Evolutionary conservation across 2,888 invertebrate species (phyloP).

Genomic region (Chorisops tibialis): DNA sequence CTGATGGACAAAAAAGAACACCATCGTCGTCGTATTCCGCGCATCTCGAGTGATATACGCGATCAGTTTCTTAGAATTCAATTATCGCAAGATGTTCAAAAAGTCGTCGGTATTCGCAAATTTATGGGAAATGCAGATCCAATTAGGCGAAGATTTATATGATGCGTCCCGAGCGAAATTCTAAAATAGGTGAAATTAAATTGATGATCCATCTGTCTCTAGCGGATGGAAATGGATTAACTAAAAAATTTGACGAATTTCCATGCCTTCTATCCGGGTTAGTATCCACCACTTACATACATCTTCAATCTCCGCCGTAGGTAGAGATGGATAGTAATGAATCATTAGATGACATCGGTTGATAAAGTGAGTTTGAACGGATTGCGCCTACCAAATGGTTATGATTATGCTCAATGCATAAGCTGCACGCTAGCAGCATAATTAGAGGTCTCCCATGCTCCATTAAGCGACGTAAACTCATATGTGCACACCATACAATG

Average conservation of each 20-base stretch:
- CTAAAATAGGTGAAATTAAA: neutral
- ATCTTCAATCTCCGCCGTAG: no score
- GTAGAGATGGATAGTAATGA: no score
- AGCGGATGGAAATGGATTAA: no score
- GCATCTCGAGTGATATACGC: slow-evolving; percentile 20
- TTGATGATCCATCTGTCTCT: slow-evolving; percentile 3
- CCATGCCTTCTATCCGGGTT: no score
- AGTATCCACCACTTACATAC: no score
- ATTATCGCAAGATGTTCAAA: slow-evolving; percentile 20
- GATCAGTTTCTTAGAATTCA: slow-evolving; percentile 28
- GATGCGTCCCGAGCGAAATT: neutral
- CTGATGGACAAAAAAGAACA: neutral
- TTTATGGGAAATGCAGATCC: slow-evolving; percentile 14
- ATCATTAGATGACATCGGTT: no score
- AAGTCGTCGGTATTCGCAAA: neutral
- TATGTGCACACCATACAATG: neutral
- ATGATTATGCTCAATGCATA: neutral
- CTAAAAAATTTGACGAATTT: no score
- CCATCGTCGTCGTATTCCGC: no score
- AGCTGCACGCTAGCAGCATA: slow-evolving; percentile 9
- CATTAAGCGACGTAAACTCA: slow-evolving; percentile 25
- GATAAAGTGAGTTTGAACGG: no score
- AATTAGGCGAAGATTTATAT: slow-evolving; percentile 22
- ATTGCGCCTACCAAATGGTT: neutral
- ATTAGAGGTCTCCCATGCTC: slow-evolving; percentile 13